These are phyloP conservation scores for Phytoseiulus persimilis DNA, from an alignment of 2,888 invertebrate species.

Conservation along the genomic window DNA sequence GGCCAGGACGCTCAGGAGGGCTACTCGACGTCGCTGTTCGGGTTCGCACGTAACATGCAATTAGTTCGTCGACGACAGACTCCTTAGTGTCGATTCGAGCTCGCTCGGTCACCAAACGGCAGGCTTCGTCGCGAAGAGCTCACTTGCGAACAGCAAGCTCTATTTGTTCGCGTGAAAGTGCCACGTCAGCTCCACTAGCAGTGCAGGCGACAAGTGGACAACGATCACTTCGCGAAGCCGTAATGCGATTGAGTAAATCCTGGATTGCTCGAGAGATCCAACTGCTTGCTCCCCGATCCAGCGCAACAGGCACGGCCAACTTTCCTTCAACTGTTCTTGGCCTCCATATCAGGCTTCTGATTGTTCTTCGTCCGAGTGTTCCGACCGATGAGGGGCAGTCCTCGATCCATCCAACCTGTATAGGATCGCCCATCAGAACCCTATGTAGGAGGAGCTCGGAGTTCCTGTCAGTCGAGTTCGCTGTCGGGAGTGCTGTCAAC, in stretches of 20 bases:
- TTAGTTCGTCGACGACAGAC: constrained; percentile 35
- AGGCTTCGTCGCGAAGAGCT: background rate
- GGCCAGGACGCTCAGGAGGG: background rate
- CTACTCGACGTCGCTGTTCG: background rate
- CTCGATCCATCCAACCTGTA: too few relatives aligned
- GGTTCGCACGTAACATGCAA: constrained; percentile 34
- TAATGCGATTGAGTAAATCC: constrained; percentile 38
- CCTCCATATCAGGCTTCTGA: background rate
- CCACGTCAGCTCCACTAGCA: background rate
- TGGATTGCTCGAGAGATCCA: constrained; percentile 13
- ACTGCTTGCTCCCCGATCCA: background rate
- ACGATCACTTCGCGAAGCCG: background rate
- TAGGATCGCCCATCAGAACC: too few relatives aligned
- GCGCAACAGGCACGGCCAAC: background rate
- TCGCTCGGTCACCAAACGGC: background rate
- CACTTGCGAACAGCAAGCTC: background rate
- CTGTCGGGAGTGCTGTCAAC: background rate
- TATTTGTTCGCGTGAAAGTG: background rate
- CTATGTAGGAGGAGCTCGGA: too few relatives aligned
- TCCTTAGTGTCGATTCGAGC: background rate
- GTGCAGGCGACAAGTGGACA: constrained; percentile 5
- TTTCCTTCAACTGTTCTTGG: background rate
- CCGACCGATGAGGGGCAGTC: too few relatives aligned
- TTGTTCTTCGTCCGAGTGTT: too few relatives aligned
- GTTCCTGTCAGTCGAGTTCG: background rate